Evolutionary conservation across 2,888 invertebrate genomes (phyloP), one percentile per base, ranked within the genome.

Genomic region (Philonicus albiceps): DNA sequence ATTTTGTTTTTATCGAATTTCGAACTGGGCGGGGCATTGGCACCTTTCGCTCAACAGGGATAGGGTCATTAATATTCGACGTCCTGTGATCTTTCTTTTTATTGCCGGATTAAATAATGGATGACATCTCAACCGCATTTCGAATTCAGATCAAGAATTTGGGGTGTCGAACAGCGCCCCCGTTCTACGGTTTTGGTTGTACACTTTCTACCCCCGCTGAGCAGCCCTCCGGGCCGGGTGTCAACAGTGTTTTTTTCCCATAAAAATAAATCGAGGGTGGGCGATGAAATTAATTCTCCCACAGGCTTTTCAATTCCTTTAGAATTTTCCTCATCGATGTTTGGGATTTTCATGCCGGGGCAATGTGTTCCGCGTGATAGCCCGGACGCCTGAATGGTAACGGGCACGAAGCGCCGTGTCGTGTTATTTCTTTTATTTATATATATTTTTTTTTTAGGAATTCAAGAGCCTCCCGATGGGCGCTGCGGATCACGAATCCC

Each of bases 91-190:
- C 85, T 73, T 85, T 85, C 85, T 74, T 85, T 83, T 85, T 85
- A 85, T 85, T 85, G 85, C 85, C 49, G 85, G 85, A 85, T 85
- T 85, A 85, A 85, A 85, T 85, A 85, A 85, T 85, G 74, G 74
- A 85, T 85, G 85, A 85, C 85, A 85, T 85, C 73, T 85, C 85
- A 40, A 85, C 74, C 85, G 85, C 85, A 85, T 85, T 85, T 85
- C 85, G 85, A 85, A 85, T 85, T 85, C 85, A 85, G 85, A 85
- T 85, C 85, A 85, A 85, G 85, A 85, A 85, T 85, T 85, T n/a
- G 22, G 55, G 83, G 83, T 22, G 83, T 64, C 64, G 31, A 83
- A 49, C 49, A 31, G 13, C 1, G 1, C 31, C 72, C 5, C 16
- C 34, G 13, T 0, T 34, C 31, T 34, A 30, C 13, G 3, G 3